Evolutionary conservation across 2,888 invertebrate genomes (phyloP), one percentile per base, ranked within the genome.

Genomic region (Emesis russula): DNA sequence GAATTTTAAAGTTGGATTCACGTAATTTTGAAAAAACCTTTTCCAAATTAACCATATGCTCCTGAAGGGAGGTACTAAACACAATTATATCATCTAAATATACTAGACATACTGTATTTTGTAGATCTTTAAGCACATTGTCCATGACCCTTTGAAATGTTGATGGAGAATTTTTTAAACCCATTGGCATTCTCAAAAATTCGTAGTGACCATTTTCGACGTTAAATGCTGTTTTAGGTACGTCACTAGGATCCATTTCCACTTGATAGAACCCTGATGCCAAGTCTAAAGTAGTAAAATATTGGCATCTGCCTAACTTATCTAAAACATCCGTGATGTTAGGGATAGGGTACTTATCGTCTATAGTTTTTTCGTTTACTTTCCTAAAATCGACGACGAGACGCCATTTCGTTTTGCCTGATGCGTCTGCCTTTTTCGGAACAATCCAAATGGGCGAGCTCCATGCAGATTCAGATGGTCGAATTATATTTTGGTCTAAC

Each of bases 31-130:
- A 4, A 38, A 95, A 95, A 0, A 95, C 94, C 25, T n/a, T n/a
- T n/a, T n/a, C n/a, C n/a, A n/a, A n/a, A n/a, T n/a, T n/a, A n/a
- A n/a, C n/a, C n/a, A n/a, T n/a, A n/a, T n/a, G n/a, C n/a, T n/a
- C n/a, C n/a, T n/a, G n/a, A n/a, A n/a, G n/a, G n/a, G n/a, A n/a
- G n/a, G n/a, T n/a, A n/a, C n/a, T n/a, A n/a, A n/a, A n/a, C n/a
- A n/a, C n/a, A n/a, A n/a, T n/a, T n/a, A 96, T 95, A 63, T 96
- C 96, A 76, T 96, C 96, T 0, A 96, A 38, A 70, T 96, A 96
- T 0, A 95, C 94, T 3, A 95, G 48, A 48, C 95, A 94, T 2
- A 88, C 87, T 9, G 74, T 73, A 11, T 92, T 88, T 66, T 91
- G 91, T n/a, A 96, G 79, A 5, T 91, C 94, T 80, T 83, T 86